Evolutionary conservation across 23 tunicate species (phyloP).

Genomic region (Botrylloides violaceus): DNA sequence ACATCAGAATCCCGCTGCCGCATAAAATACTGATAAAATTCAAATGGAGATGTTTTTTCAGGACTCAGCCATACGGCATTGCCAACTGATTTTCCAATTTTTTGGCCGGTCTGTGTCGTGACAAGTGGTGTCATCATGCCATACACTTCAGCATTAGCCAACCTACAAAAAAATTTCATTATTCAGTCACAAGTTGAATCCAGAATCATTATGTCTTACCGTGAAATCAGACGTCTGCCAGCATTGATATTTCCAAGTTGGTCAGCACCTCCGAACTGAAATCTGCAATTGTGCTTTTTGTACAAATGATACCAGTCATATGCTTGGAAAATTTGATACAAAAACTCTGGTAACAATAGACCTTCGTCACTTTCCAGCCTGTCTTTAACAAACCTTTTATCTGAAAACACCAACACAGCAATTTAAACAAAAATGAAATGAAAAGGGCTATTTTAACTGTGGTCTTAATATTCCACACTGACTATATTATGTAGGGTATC

Average conservation of each 20-base stretch:
- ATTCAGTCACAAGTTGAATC: too few relatives aligned
- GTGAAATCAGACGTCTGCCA: constrained; percentile 52
- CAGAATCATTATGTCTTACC: constrained; percentile 12
- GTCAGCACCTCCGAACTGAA: constrained; percentile 82
- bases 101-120: constrained; percentile 54
- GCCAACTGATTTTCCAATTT: constrained; percentile 75
- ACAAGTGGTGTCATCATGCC: constrained; percentile 75
- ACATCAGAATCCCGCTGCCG: constrained; percentile 76
- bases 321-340: constrained; percentile 79
- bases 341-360: constrained; percentile 57
- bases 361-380: constrained; percentile 51
- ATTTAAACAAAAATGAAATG: too few relatives aligned
- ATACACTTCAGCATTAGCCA: constrained; percentile 31
- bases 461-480: too few relatives aligned
- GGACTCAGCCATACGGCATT: constrained; percentile 85
- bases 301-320: constrained; percentile 78
- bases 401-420: constrained; percentile 27
- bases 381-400: constrained; percentile 30
- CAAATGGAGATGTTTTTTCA: constrained; percentile 81
- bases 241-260: constrained; percentile 83
- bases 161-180: constrained; percentile 22
- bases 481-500: too few relatives aligned
- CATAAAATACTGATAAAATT: constrained; percentile 80
- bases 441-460: too few relatives aligned
- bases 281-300: constrained; percentile 47